Conservation (phyloP, 2,113 vertebrate genomes). For the Mobula hypostoma region DNA sequence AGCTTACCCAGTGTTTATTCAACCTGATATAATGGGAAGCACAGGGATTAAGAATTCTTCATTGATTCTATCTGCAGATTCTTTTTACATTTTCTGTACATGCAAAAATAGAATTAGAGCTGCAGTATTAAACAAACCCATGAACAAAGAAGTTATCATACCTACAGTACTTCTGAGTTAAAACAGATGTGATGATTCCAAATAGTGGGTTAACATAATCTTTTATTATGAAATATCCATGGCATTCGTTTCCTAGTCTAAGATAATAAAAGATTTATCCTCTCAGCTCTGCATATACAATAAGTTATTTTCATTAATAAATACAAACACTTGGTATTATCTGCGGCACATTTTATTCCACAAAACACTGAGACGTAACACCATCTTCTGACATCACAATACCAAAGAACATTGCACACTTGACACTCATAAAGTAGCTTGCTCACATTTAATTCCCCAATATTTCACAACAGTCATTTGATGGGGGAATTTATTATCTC, state of each 20-base stretch:
- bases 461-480: constrained; percentile 64
- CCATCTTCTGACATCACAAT: constrained; percentile 58
- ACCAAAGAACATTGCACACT: constrained; percentile 57
- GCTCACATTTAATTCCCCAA: constrained; percentile 36
- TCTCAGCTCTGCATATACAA: not conserved
- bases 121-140: not conserved
- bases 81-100: not conserved
- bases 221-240: constrained; percentile 3
- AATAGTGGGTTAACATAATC: not conserved
- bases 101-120: not conserved
- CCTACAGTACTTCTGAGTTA: not conserved
- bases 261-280: not conserved
- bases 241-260: not conserved
- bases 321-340: constrained; percentile 46
- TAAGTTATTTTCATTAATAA: constrained; percentile 25
- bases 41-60: not conserved
- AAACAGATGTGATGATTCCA: not conserved
- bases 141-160: not conserved
- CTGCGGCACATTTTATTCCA: constrained; percentile 55
- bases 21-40: not conserved
- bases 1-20: not conserved
- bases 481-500: constrained; percentile 91
- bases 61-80: not conserved
- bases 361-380: constrained; percentile 61
- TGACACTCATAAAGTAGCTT: constrained; percentile 57